These are phyloP conservation scores for Lacerta bilineata DNA, from an alignment of 2,797 vertebrate genomes.

Conservation along the genomic window DNA sequence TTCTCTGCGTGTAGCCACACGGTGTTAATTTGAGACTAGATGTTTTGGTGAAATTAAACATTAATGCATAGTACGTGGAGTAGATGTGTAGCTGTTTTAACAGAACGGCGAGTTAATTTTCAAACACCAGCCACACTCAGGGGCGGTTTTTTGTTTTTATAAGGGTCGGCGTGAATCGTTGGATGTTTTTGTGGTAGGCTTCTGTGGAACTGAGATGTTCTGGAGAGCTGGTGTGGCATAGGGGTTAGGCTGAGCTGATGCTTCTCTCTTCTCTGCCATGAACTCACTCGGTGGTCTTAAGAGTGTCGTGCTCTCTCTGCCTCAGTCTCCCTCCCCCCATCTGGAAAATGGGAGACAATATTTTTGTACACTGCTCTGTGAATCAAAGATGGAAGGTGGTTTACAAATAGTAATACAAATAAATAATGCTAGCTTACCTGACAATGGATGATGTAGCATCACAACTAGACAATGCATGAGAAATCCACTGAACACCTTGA, in stretches of 20 bases:
- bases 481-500: neutral
- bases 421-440: no score
- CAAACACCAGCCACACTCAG: neutral
- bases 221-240: neutral
- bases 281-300: neutral
- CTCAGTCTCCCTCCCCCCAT: neutral
- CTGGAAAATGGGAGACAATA: neutral
- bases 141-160: neutral
- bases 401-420: no score
- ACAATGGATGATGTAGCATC: neutral
- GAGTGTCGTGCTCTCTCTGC: neutral
- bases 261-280: no score
- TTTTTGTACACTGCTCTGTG: no score
- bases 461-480: neutral
- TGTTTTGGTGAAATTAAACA: constrained; percentile 13
- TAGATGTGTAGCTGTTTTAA: constrained; percentile 17
- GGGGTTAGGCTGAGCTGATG: no score
- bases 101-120: constrained; percentile 12
- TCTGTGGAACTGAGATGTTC: neutral
- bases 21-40: neutral
- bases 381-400: no score
- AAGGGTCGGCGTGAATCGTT: neutral
- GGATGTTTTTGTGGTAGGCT: neutral
- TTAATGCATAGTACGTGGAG: neutral
- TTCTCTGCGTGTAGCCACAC: neutral